These are phyloP conservation scores for Coryphaenoides rupestris DNA, from an alignment of 2,113 vertebrate genomes.

Conservation along the genomic window DNA sequence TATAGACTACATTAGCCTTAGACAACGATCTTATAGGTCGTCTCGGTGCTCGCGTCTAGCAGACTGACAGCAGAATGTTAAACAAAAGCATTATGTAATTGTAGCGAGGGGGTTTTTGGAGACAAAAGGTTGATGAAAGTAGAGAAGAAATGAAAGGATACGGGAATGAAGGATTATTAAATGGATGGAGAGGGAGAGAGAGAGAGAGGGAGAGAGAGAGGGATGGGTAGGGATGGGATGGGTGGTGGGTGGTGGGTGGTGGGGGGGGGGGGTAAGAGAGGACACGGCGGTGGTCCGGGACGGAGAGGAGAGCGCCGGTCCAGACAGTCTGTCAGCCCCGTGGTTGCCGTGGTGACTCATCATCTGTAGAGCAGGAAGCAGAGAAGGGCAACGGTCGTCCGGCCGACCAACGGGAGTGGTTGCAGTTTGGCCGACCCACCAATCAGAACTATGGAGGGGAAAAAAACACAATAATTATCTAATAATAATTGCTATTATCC, in stretches of 20 bases:
- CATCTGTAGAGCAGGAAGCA: conserved; percentile 72
- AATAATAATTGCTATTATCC: too few species aligned
- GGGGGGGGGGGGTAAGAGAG: conserved; percentile 1
- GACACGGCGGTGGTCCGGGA: conserved; percentile 15
- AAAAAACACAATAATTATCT: neutral
- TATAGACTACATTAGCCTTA: too few species aligned
- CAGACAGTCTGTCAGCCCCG: conserved; percentile 47
- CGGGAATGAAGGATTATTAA: conserved; percentile 13
- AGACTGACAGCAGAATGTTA: neutral
- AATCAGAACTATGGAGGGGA: conserved; percentile 61
- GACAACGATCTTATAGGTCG: too few species aligned
- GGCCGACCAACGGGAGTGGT: conserved; percentile 51
- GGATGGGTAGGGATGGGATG: conserved; percentile 4
- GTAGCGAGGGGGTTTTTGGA: conserved; percentile 5
- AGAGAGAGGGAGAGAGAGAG: conserved; percentile 25
- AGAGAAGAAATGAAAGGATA: conserved; percentile 17
- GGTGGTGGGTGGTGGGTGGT: neutral
- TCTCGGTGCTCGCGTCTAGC: too few species aligned
- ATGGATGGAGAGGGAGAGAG: conserved; percentile 11
- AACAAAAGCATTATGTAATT: too few species aligned
- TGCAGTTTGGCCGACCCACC: conserved; percentile 48
- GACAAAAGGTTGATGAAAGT: conserved; percentile 23
- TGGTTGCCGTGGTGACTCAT: conserved; percentile 54
- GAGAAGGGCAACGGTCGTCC: conserved; percentile 59
- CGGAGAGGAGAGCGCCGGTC: conserved; percentile 54